Evolutionary conservation across 2,797 vertebrate species (phyloP).

Genomic region (Dallia pectoralis): DNA sequence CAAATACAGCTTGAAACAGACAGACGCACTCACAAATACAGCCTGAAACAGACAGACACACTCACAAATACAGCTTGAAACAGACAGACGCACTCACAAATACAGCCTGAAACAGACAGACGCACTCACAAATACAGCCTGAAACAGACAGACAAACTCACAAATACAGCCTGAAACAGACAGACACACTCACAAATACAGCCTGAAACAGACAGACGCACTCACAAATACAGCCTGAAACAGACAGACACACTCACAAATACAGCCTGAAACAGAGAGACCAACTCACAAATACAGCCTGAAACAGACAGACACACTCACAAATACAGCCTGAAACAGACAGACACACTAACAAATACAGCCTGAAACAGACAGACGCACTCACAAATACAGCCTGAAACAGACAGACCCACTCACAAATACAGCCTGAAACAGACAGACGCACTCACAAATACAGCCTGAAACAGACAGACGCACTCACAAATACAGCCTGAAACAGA

Average conservation of each 20-base stretch:
- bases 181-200: conserved; percentile 18
- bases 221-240: too few relatives aligned
- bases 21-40: too few relatives aligned
- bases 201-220: too few relatives aligned
- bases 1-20: neutral
- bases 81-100: too few relatives aligned
- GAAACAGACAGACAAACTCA: too few relatives aligned
- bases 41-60: conserved; percentile 71
- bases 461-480: too few relatives aligned
- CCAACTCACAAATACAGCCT: too few relatives aligned
- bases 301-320: conserved; percentile 40
- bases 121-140: conserved; percentile 3
- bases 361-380: conserved; percentile 71
- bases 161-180: conserved; percentile 80
- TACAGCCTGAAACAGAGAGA: conserved; percentile 1
- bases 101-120: conserved; percentile 75
- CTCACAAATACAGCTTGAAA: neutral
- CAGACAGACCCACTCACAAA: too few relatives aligned
- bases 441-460: conserved; percentile 3
- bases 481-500: conserved; percentile 80
- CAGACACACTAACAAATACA: too few relatives aligned
- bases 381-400: neutral
- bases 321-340: neutral
- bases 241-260: conserved; percentile 29
- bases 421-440: conserved; percentile 75